These are phyloP conservation scores for Sciaenops ocellatus DNA, from an alignment of 2,797 vertebrate genomes.

Conservation along the genomic window DNA sequence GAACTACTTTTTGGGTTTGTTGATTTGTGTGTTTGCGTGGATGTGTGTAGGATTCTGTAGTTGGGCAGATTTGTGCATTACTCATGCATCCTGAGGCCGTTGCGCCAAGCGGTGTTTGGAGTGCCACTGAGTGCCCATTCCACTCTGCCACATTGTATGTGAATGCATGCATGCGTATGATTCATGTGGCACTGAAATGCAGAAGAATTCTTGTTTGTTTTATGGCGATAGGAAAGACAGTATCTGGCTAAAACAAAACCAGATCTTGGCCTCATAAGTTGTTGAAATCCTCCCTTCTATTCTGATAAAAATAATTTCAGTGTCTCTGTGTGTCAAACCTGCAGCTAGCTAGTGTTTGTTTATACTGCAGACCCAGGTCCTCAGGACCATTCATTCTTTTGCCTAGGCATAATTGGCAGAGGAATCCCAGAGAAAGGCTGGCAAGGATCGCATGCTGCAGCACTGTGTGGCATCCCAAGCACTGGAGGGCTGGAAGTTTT, in stretches of 20 bases:
- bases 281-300: constrained; percentile 4
- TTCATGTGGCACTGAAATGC: constrained; percentile 52
- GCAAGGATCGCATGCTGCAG: constrained; percentile 35
- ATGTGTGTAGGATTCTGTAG: constrained; percentile 70
- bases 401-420: constrained; percentile 37
- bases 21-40: constrained; percentile 32
- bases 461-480: constrained; percentile 43
- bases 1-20: constrained; percentile 26
- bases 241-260: constrained; percentile 26
- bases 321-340: constrained; percentile 2
- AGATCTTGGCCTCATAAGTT: neutral
- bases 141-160: constrained; percentile 66
- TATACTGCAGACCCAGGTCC: constrained; percentile 29
- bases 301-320: neutral
- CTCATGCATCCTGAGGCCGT: constrained; percentile 78
- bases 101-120: constrained; percentile 56
- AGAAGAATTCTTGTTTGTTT: constrained; percentile 50
- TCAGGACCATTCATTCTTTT: constrained; percentile 35
- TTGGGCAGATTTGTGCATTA: constrained; percentile 80
- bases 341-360: constrained; percentile 8
- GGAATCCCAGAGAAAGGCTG: constrained; percentile 42
- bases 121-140: constrained; percentile 66
- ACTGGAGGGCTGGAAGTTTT: constrained; percentile 45
- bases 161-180: constrained; percentile 73
- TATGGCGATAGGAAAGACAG: constrained; percentile 26